Conservation (phyloP, 92 coral and sea anemone species). For the Phymanthus crucifer region DNA sequence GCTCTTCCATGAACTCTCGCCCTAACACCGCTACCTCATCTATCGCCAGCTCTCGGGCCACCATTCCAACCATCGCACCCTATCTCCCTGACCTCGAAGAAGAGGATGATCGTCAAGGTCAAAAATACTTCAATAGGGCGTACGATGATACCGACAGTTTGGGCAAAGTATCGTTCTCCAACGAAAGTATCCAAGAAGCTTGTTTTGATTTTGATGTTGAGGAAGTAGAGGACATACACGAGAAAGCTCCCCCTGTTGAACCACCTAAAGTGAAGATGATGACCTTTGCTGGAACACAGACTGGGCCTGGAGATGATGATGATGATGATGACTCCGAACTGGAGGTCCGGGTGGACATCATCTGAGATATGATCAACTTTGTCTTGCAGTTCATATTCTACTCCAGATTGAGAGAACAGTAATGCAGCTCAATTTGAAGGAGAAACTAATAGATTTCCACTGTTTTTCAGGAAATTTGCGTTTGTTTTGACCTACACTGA, state of each 20-base stretch:
- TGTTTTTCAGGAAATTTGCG: no score
- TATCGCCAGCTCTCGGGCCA: conserved; percentile 36
- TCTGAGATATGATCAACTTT: no score
- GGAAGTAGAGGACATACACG: background rate
- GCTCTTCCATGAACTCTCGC: background rate
- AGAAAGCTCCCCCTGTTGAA: background rate
- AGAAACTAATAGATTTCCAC: no score
- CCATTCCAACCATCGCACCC: conserved; percentile 25
- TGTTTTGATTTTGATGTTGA: conserved; percentile 17
- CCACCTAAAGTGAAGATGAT: conserved; percentile 11
- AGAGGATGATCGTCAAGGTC: background rate
- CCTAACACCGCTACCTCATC: background rate
- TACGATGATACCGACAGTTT: background rate
- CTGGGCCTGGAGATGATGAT: background rate
- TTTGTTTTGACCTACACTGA: no score
- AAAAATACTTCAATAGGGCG: background rate
- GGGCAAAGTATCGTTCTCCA: background rate
- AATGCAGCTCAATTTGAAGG: no score
- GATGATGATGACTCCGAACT: background rate
- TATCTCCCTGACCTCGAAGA: conserved; percentile 26
- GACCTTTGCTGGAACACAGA: conserved; percentile 16
- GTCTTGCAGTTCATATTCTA: background rate
- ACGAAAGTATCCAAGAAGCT: conserved; percentile 21
- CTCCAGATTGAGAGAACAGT: no score
- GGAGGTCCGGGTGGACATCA: background rate